Base-by-base conservation (phyloP, 2,888 invertebrate genomes). In the Tricholauxania praeusta region DNA sequence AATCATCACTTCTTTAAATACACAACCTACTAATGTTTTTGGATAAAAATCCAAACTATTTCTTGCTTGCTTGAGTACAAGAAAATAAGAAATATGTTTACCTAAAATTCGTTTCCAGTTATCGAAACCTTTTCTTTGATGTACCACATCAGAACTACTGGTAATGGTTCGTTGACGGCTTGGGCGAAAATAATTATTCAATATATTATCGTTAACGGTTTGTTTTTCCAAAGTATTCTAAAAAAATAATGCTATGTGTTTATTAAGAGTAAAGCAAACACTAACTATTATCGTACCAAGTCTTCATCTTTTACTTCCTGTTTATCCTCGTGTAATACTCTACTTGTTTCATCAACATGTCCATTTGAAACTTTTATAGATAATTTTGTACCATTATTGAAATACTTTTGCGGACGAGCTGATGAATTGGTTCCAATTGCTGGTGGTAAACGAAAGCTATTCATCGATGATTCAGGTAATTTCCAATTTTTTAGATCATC, bases 401-500 rank as follows among this genome's bases (percentile, higher is more conserved):
- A n/a, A n/a, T 52, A 64, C 4, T 12, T 71, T 49, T 74, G 75
- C 57, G 82, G 84, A 89, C 90, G 90, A 14, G 71, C 68, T 19
- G 76, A 72, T 49, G 69, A 72, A 76, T 68, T 74, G 12, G 70
- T 68, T 7, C 92, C 90, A 28, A 70, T 65, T 3, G 92, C 90
- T 22, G 92, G 91, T 8, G 94, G 94, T 67, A 95, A 87, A 82
- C 92, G 92, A 1, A 92, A 92, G 74, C 91, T 89, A 49, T 90
- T 89, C 57, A 92, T 88, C 8, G 89, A 84, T 67, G 93, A 82
- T 75, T 93, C 92, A 0, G 95, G 95, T 71, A 95, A 83, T 80
- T 89, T 89, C 92, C 93, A 95, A 69, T 89, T 89, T 80, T 92
- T 91, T 2, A 90, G 87, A 72, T 94, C 94, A 74, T 94, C 94